Conservation (phyloP, 2,797 vertebrate genomes). For the Chaetophractus vellerosus region DNA sequence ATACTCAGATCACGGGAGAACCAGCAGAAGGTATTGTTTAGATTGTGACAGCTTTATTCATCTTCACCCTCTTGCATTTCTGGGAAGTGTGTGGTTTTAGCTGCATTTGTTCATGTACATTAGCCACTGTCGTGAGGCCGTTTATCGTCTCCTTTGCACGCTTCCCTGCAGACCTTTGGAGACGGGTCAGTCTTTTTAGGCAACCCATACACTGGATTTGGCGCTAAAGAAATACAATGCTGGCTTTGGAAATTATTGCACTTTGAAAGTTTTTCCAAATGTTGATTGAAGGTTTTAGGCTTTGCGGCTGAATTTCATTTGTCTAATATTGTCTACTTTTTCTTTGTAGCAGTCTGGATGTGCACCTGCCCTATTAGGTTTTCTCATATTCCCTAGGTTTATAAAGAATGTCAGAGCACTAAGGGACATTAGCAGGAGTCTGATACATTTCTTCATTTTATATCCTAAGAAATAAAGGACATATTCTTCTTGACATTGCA, state of each 20-base stretch:
- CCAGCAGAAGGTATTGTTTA: conserved; percentile 8
- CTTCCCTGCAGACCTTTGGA: background rate
- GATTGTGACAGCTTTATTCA: background rate
- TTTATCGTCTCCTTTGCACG: background rate
- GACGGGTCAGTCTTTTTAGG: background rate
- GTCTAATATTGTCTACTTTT: background rate
- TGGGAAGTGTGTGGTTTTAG: background rate
- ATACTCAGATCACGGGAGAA: conserved; percentile 13
- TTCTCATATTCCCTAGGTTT: conserved; percentile 41
- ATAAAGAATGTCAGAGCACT: background rate
- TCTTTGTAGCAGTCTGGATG: background rate
- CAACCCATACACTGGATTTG: background rate
- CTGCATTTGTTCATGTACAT: background rate
- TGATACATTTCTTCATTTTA: background rate
- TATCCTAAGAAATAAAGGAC: background rate
- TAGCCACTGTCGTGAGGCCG: background rate
- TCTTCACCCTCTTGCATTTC: background rate
- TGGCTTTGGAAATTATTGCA: background rate
- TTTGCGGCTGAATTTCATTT: background rate
- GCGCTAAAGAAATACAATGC: background rate
- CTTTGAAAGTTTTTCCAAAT: conserved; percentile 6
- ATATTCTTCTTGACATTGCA: background rate
- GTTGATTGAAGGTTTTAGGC: background rate
- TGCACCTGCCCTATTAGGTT: background rate
- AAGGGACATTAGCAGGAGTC: background rate